Percentiles rank a stretch among this genome's conserved stretches.
Evolutionary conservation across 2,113 vertebrate genomes (phyloP).

Genomic region (Cryptomyrus ogoouensis): DNA sequence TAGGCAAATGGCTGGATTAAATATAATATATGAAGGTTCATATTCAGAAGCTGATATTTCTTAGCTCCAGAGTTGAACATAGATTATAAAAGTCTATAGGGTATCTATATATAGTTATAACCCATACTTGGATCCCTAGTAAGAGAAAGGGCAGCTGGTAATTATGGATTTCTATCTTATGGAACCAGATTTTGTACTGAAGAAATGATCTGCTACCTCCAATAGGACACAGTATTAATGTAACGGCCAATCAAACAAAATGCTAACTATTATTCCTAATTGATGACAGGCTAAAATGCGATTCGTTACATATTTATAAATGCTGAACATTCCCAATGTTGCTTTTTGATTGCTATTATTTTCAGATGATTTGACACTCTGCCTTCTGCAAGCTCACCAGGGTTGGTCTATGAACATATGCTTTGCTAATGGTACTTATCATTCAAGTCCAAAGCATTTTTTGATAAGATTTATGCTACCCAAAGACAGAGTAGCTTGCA

Average conservation of each 20-base stretch:
- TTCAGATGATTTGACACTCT: not conserved
- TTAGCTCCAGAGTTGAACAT: not conserved
- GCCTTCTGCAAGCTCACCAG: conserved; percentile 4
- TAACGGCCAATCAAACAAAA: not conserved
- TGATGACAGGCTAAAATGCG: not conserved
- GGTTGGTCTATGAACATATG: not conserved
- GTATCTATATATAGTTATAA: not conserved
- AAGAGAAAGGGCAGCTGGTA: not conserved
- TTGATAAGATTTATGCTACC: not conserved
- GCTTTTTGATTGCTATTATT: not conserved
- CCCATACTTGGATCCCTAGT: not conserved
- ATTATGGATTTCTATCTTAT: not conserved
- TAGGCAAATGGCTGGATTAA: not conserved
- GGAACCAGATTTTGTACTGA: not conserved
- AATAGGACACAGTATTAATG: not conserved
- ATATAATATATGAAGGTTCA: not conserved
- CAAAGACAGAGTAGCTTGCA: not conserved
- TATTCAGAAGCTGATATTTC: not conserved
- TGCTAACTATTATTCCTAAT: not conserved
- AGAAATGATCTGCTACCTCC: not conserved
- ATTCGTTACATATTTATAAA: not conserved
- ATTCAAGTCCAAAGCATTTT: not conserved
- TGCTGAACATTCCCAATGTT: not conserved
- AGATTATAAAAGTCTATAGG: not conserved
- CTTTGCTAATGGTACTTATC: not conserved